Percentiles rank a stretch among this genome's conserved stretches.
phyloP scores from a whole-genome alignment of 1,140 invertebrate species.

The Bombus ignitus region DNA sequence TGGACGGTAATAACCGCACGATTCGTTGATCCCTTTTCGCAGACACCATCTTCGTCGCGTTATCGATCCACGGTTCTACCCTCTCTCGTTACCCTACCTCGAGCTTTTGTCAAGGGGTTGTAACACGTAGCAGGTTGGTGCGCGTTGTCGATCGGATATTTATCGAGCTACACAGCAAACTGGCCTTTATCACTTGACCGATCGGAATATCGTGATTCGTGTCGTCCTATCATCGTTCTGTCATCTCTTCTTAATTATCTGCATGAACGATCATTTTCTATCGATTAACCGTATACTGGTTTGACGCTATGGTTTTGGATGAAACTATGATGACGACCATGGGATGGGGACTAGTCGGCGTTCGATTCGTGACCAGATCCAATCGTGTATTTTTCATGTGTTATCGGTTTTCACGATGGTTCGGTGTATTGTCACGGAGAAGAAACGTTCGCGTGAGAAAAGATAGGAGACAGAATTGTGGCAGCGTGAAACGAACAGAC shows the following conservation, averaged over 20 bases:
- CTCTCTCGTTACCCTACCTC: neutral
- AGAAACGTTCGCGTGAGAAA: too few relatives aligned
- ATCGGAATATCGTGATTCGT: slow-evolving; percentile 12
- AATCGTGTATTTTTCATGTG: too few relatives aligned
- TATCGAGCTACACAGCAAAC: slow-evolving; percentile 5
- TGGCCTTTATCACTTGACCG: neutral
- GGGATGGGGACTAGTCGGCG: neutral
- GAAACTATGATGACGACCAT: neutral
- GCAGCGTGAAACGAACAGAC: too few relatives aligned
- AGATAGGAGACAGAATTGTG: too few relatives aligned
- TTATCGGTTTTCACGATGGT: too few relatives aligned
- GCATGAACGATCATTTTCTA: neutral
- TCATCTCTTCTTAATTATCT: neutral
- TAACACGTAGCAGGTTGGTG: neutral
- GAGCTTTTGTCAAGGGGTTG: neutral
- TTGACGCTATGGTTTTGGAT: neutral
- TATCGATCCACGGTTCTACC: slow-evolving; percentile 24
- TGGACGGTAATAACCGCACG: neutral
- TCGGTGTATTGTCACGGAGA: too few relatives aligned
- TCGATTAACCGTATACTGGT: neutral
- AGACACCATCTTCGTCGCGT: slow-evolving; percentile 9
- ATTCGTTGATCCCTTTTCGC: slow-evolving; percentile 1
- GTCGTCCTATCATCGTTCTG: neutral
- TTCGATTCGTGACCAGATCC: too few relatives aligned
- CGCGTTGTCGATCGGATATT: slow-evolving; percentile 4